Percentiles rank a stretch among this genome's conserved stretches.
Evolutionary conservation across 2,888 invertebrate species (phyloP).

Genomic region (Heliconius ismenius): DNA sequence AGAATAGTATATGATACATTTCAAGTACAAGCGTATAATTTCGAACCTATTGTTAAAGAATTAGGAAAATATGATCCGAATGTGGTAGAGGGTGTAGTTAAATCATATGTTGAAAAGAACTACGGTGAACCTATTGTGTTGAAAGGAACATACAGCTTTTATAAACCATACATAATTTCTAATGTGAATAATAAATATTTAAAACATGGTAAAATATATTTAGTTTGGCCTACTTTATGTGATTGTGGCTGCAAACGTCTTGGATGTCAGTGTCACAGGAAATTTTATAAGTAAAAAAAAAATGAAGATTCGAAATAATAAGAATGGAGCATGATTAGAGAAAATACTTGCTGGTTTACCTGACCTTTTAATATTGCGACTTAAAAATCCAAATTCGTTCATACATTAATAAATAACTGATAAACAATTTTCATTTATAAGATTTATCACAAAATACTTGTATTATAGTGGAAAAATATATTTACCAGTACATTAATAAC

Average conservation of each 20-base stretch:
- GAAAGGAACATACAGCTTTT: constrained; percentile 20
- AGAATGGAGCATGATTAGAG: not conserved
- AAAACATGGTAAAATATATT: constrained; percentile 30
- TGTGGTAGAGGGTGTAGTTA: constrained; percentile 22
- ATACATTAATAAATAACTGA: not conserved
- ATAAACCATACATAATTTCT: constrained; percentile 28
- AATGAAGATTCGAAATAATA: not conserved
- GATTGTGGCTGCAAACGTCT: constrained; percentile 32
- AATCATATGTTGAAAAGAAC: constrained; percentile 23
- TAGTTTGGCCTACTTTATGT: constrained; percentile 43
- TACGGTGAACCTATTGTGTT: constrained; percentile 41
- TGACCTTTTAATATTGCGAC: not conserved
- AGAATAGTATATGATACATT: constrained; percentile 35
- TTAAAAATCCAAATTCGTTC: not conserved
- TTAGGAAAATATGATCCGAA: constrained; percentile 6
- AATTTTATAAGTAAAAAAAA: not conserved
- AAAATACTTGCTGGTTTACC: not conserved
- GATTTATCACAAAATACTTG: not conserved
- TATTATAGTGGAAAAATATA: not conserved
- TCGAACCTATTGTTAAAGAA: constrained; percentile 37
- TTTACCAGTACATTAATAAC: not conserved
- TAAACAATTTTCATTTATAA: too few species aligned
- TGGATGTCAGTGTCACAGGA: constrained; percentile 29
- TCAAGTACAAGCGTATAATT: constrained; percentile 28
- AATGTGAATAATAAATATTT: constrained; percentile 29